Conservation (phyloP, 2,888 invertebrate species). For the Philhelius pedissequus region DNA sequence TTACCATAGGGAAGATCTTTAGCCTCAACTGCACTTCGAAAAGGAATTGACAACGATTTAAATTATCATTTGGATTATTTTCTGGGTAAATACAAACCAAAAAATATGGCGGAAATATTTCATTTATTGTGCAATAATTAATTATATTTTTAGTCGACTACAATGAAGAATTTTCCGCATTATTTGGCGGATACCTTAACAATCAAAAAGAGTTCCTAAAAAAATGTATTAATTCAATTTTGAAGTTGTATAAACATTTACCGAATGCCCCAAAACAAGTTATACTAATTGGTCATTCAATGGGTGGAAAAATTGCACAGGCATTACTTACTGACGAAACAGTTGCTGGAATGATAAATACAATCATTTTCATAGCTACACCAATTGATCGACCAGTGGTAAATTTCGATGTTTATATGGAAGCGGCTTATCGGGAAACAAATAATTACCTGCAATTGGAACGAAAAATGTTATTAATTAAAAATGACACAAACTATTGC, state of each 20-base stretch:
- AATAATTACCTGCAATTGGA: constrained; percentile 79
- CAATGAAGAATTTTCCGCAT: constrained; percentile 92
- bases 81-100: constrained; percentile 79
- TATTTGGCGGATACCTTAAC: constrained; percentile 90
- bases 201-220: constrained; percentile 88
- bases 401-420: constrained; percentile 85
- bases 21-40: constrained; percentile 94
- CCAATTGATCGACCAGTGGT: constrained; percentile 89
- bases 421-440: constrained; percentile 81
- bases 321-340: constrained; percentile 83
- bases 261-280: constrained; percentile 82
- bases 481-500: constrained; percentile 77
- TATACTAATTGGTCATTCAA: constrained; percentile 95
- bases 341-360: constrained; percentile 82
- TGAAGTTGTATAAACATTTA: constrained; percentile 84
- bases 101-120: background rate
- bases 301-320: constrained; percentile 93
- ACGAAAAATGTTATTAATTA: constrained; percentile 70
- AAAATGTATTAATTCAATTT: constrained; percentile 85
- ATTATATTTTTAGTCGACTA: constrained; percentile 83
- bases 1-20: constrained; percentile 84
- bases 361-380: constrained; percentile 90
- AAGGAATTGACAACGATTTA: constrained; percentile 84
- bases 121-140: background rate
- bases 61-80: constrained; percentile 95